phyloP scores from a whole-genome alignment of 2,113 vertebrate genomes.

The Procavia capensis region DNA sequence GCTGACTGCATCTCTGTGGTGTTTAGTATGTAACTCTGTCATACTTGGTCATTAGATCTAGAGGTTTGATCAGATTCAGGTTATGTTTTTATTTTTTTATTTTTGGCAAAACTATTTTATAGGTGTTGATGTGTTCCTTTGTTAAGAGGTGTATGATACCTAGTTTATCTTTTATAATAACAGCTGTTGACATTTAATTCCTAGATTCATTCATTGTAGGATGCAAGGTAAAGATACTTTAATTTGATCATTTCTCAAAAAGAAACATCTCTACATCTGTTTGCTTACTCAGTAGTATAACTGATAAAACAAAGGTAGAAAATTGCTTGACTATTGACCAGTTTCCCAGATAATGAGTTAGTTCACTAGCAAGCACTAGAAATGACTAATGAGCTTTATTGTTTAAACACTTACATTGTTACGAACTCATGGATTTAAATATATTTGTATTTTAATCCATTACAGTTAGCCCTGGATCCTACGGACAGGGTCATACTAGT shows the following conservation, averaged over 20 bases:
- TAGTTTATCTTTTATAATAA: background rate
- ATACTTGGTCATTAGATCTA: background rate
- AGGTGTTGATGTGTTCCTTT: background rate
- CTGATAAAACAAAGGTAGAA: background rate
- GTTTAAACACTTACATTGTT: background rate
- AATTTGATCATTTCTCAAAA: background rate
- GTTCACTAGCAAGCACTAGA: background rate
- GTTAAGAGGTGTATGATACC: background rate
- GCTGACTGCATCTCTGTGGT: background rate
- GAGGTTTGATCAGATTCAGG: background rate
- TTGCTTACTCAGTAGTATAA: background rate
- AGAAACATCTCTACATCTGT: background rate
- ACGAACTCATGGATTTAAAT: background rate
- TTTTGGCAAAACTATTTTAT: background rate
- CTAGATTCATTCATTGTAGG: background rate
- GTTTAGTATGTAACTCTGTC: background rate
- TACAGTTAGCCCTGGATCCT: background rate
- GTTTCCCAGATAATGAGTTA: background rate
- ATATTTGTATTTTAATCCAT: background rate
- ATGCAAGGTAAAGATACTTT: background rate
- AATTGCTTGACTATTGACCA: background rate
- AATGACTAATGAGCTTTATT: background rate
- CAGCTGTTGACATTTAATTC: background rate
- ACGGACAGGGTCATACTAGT: background rate
- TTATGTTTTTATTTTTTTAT: background rate